Evolutionary conservation across 2,797 vertebrate genomes (phyloP).

Genomic region (Girardinus metallicus): DNA sequence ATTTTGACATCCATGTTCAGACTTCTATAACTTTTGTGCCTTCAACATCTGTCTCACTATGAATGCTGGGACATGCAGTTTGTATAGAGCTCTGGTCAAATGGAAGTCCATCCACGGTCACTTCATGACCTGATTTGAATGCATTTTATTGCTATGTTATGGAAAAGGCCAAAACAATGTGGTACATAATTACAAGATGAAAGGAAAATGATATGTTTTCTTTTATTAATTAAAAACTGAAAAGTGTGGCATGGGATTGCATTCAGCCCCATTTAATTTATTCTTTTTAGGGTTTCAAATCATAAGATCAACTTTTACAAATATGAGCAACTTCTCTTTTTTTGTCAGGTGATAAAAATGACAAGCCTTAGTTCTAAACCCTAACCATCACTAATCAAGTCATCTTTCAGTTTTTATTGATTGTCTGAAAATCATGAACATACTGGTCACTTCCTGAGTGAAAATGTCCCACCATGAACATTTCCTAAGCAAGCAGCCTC

Average conservation of each 20-base stretch:
- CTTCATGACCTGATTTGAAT: not conserved
- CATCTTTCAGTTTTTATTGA: conserved; percentile 9
- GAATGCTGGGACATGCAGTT: too few species aligned
- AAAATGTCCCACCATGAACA: not conserved
- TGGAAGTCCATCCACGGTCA: not conserved
- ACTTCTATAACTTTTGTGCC: too few species aligned
- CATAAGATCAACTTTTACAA: not conserved
- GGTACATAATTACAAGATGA: not conserved
- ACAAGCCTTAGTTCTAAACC: not conserved
- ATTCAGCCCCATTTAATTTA: not conserved
- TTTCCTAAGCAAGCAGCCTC: not conserved
- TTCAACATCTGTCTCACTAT: too few species aligned
- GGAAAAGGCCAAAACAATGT: not conserved
- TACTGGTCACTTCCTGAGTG: conserved; percentile 1
- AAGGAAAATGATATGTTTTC: not conserved
- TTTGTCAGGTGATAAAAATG: not conserved
- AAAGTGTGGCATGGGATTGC: not conserved
- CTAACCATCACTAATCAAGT: not conserved
- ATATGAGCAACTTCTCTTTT: not conserved
- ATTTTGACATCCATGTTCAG: too few species aligned
- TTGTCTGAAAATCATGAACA: conserved; percentile 5
- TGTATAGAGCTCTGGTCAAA: too few species aligned
- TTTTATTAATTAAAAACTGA: not conserved
- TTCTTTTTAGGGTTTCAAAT: not conserved
- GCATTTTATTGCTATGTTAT: not conserved